Base-by-base conservation (phyloP, 1,140 invertebrate species). In the Zaprionus ghesquierei region DNA sequence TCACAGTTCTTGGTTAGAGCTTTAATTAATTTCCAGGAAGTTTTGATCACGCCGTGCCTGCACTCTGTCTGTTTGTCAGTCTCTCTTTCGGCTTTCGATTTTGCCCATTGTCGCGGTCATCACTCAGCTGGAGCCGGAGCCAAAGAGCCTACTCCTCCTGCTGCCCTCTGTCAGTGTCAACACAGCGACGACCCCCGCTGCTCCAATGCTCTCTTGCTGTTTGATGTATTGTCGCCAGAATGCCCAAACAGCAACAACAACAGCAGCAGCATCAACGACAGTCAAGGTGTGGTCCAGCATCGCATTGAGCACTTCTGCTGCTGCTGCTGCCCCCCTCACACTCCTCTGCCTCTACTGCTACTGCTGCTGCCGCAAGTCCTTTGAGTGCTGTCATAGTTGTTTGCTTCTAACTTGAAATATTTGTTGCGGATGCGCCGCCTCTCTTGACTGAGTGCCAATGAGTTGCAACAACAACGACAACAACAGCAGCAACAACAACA, bases 21-120 rank as follows among this genome's bases (percentile, higher is more conserved):
- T 82, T 87, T 87, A 87, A 87, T 87, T 87, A 87, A 87, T 87
- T 87, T 87, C 79, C 79, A 87, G 84, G 79, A 87, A 87, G 79
- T 70, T 87, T 81, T 79, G 82, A 82, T 81, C 79, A 62, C 72
- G 55, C 75, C 81, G 41, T 58, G 35, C 5, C 29, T 22, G 49
- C 5, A 10, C 22, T 35, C 18, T 58, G 46, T 18, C 18, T 33
- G 27, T 38, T 20, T 53, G 46, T 31, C 5, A 44, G 78, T 80
- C 69, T 69, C 64, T 56, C 18, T 20, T 41, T 51, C 18, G 49
- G 82, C 82, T 82, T 86, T 86, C 82, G 71, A 50, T 86, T 87
- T 87, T 59, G 82, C 75, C 82, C 82, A 87, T 86, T 87, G 82
- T 87, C 82, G 82, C 79, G 82, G 68, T 86, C 82, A 86, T 86